Evolutionary conservation across 2,113 vertebrate genomes (phyloP).

Genomic region (Cichladusa arquata): DNA sequence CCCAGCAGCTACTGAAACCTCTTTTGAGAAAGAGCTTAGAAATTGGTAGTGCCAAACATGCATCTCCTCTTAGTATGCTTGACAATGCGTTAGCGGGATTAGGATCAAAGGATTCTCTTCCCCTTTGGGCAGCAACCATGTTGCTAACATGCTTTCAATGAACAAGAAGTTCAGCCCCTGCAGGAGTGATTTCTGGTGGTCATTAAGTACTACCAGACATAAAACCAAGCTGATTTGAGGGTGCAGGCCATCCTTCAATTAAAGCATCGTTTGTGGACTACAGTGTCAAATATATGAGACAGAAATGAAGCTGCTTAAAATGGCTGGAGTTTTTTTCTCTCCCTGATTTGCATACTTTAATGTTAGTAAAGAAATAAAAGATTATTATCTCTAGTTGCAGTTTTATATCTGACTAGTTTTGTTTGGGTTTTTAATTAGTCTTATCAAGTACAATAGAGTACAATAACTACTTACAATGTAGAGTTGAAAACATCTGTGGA

Average conservation of each 20-base stretch:
- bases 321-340: not conserved
- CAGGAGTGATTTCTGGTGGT: not conserved
- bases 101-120: not conserved
- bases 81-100: not conserved
- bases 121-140: not conserved
- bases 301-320: not conserved
- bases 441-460: not conserved
- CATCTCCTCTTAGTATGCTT: not conserved
- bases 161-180: not conserved
- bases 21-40: not conserved
- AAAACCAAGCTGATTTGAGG: not conserved
- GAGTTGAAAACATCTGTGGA: not conserved
- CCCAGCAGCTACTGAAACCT: not conserved
- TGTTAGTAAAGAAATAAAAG: not conserved
- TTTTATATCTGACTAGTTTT: not conserved
- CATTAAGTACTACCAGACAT: not conserved
- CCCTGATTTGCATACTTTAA: not conserved
- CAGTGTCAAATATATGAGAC: not conserved
- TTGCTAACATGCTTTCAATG: not conserved
- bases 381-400: not conserved
- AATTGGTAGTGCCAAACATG: not conserved
- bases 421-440: not conserved
- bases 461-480: not conserved
- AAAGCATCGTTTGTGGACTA: not conserved
- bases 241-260: not conserved